Percentiles rank a stretch among this genome's conserved stretches.
Evolutionary conservation across 1,140 invertebrate species (phyloP).

Genomic region (Linepithema humile): DNA sequence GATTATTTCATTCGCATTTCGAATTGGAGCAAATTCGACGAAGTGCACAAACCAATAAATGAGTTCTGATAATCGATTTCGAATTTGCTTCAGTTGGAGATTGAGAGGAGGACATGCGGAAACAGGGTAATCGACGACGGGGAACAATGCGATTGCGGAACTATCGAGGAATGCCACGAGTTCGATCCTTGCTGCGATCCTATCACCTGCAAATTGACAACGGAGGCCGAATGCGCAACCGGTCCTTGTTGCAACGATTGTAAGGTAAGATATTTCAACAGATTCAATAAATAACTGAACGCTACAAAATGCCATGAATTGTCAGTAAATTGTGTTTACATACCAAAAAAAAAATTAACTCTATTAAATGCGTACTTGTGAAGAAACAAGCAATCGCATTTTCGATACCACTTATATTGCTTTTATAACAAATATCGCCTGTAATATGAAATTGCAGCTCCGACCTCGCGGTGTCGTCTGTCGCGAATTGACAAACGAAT

Average conservation of each 20-base stretch:
- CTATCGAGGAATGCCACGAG: conserved; percentile 92
- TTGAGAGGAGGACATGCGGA: conserved; percentile 93
- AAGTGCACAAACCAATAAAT: neutral
- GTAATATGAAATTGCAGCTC: conserved; percentile 85
- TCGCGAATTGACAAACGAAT: conserved; percentile 94
- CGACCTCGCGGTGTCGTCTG: conserved; percentile 91
- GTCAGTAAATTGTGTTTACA: too few relatives aligned
- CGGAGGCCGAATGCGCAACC: conserved; percentile 95
- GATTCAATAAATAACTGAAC: too few relatives aligned
- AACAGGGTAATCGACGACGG: conserved; percentile 97
- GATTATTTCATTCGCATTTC: neutral
- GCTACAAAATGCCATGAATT: too few relatives aligned
- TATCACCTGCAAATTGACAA: conserved; percentile 95
- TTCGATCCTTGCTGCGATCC: conserved; percentile 97
- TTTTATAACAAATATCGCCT: neutral
- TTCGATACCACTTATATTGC: neutral
- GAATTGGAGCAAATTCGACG: neutral
- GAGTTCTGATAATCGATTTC: conserved; percentile 5
- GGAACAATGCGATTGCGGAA: conserved; percentile 97
- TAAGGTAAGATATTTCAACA: conserved; percentile 90
- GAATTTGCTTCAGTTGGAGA: conserved; percentile 76
- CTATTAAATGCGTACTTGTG: neutral
- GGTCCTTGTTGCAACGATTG: conserved; percentile 97
- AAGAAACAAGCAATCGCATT: neutral
- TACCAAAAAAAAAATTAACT: neutral